A percentile compares a stretch with the other conserved stretches of the same genome.
Conservation (phyloP, 2,797 vertebrate genomes). For the Cygnus olor region DNA sequence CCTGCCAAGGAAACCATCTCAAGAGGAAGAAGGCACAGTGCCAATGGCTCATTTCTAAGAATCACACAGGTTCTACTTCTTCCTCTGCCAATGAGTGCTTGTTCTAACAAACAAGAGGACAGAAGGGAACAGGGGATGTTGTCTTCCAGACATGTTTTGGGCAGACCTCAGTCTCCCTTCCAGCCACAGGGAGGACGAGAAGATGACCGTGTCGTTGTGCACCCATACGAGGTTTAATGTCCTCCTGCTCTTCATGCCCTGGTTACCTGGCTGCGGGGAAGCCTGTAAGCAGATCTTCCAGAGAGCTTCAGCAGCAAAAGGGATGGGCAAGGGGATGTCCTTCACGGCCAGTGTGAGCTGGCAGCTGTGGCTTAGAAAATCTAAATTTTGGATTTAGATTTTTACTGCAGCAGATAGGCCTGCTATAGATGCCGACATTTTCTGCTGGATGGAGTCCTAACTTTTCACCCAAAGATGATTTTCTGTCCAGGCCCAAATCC, state of each 20-base stretch:
- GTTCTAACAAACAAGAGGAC: background rate
- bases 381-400: background rate
- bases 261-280: background rate
- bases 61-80: background rate
- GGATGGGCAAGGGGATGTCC: accelerated
- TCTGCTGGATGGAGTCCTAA: background rate
- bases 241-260: background rate
- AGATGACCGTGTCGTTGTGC: accelerated
- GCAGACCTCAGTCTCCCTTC: background rate
- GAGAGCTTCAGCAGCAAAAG: background rate
- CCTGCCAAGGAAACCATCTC: background rate
- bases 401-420: background rate
- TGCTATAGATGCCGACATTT: background rate
- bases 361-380: background rate
- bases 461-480: background rate
- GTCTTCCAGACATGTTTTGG: background rate
- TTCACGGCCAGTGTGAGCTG: background rate
- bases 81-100: background rate
- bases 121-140: background rate
- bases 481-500: background rate
- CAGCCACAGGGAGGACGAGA: background rate
- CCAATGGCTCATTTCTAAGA: accelerated
- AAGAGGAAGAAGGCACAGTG: background rate
- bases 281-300: background rate
- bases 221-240: accelerated